phyloP scores from a whole-genome alignment of 2,113 vertebrate genomes.

The Macroglossus sobrinus region DNA sequence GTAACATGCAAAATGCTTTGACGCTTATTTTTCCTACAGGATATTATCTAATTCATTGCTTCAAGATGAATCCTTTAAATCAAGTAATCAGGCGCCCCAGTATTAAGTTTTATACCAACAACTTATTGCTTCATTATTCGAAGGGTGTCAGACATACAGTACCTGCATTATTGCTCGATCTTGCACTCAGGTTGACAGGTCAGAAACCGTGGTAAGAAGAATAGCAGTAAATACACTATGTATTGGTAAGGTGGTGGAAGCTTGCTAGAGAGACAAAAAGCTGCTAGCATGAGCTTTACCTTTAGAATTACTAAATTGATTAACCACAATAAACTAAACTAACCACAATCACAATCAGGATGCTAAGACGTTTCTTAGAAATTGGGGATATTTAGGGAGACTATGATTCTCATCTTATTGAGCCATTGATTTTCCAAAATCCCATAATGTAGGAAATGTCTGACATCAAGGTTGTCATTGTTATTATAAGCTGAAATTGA shows the following conservation, averaged over 20 bases:
- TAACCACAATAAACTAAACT: constrained; percentile 62
- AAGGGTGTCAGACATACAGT: constrained; percentile 84
- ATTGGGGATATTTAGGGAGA: constrained; percentile 61
- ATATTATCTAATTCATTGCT: constrained; percentile 84
- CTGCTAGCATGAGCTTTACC: constrained; percentile 79
- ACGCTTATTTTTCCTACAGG: constrained; percentile 91
- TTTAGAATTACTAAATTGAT: constrained; percentile 74
- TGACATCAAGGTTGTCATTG: constrained; percentile 76
- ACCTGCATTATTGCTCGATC: constrained; percentile 90
- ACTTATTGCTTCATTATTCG: constrained; percentile 87
- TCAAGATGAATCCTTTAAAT: constrained; percentile 91
- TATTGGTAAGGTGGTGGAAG: constrained; percentile 80
- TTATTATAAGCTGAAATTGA: constrained; percentile 82
- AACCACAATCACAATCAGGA: constrained; percentile 76
- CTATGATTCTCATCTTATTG: constrained; percentile 27
- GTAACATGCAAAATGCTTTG: constrained; percentile 78
- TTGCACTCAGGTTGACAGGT: constrained; percentile 91
- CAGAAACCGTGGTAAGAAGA: constrained; percentile 93
- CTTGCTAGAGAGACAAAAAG: constrained; percentile 76
- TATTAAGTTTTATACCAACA: constrained; percentile 84
- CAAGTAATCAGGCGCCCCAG: constrained; percentile 88
- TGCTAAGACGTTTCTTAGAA: constrained; percentile 62
- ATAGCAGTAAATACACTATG: constrained; percentile 78
- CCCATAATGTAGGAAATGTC: constrained; percentile 49
- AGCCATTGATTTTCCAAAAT: constrained; percentile 20